phyloP scores from a whole-genome alignment of 2,797 vertebrate genomes.

The Notolepis coatsorum region DNA sequence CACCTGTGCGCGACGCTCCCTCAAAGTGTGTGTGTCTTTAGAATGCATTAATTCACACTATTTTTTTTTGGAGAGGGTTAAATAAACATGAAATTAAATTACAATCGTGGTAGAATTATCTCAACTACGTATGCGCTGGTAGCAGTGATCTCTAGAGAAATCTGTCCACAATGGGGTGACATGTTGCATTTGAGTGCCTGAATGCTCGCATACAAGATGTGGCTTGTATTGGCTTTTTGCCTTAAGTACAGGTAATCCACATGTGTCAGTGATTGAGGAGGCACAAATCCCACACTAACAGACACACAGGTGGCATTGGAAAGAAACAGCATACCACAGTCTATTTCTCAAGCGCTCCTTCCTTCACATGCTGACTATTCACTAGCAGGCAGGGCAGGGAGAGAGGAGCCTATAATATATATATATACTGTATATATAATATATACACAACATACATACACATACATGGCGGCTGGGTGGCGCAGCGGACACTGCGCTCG shows the following conservation, averaged over 20 bases:
- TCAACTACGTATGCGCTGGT: slow-evolving; percentile 60
- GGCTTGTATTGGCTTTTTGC: slow-evolving; percentile 79
- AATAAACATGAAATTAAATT: slow-evolving; percentile 43
- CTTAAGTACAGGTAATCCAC: slow-evolving; percentile 84
- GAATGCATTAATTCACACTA: slow-evolving; percentile 11
- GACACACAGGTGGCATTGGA: slow-evolving; percentile 81
- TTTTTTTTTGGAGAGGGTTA: slow-evolving; percentile 18
- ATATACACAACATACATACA: too few relatives aligned
- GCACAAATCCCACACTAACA: slow-evolving; percentile 84
- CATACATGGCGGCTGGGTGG: too few relatives aligned
- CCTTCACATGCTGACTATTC: slow-evolving; percentile 28
- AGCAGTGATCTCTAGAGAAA: slow-evolving; percentile 55
- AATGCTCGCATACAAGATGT: slow-evolving; percentile 78
- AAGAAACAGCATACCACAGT: slow-evolving; percentile 74
- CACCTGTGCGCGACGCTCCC: background rate
- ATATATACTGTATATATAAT: too few relatives aligned
- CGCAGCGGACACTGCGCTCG: too few relatives aligned
- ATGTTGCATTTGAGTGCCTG: slow-evolving; percentile 69
- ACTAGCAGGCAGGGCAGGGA: slow-evolving; percentile 43
- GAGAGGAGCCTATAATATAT: slow-evolving; percentile 45
- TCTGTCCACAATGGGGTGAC: slow-evolving; percentile 58
- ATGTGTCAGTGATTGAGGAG: slow-evolving; percentile 87
- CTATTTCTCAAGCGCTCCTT: slow-evolving; percentile 32
- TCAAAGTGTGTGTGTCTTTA: slow-evolving; percentile 39
- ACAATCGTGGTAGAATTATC: slow-evolving; percentile 45